Conservation (phyloP, 2,113 vertebrate species). For the Trematomus loennbergii region DNA sequence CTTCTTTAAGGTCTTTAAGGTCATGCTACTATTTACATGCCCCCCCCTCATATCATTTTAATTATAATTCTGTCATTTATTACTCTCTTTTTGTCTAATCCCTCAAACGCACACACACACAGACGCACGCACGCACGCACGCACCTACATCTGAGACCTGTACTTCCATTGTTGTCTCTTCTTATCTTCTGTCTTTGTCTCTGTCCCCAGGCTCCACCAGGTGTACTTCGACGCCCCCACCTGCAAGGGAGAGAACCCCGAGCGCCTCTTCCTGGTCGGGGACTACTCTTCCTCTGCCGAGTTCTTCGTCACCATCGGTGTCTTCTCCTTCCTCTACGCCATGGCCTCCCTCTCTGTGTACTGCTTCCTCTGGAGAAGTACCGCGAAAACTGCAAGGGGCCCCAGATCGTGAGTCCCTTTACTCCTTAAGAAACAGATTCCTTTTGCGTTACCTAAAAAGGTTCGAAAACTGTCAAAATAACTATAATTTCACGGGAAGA, state of each 20-base stretch:
- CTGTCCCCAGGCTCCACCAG: conserved; percentile 89
- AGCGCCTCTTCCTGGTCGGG: conserved; percentile 87
- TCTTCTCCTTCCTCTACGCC: conserved; percentile 94
- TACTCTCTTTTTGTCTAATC: no score
- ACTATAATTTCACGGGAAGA: no score
- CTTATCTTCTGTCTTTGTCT: neutral
- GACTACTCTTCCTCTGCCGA: conserved; percentile 94
- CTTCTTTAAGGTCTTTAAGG: no score
- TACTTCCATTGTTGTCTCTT: neutral
- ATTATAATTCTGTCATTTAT: no score
- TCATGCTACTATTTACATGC: no score
- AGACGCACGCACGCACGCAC: no score
- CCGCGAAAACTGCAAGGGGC: conserved; percentile 91
- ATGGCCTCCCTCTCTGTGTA: conserved; percentile 89
- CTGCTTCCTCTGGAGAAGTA: conserved; percentile 92
- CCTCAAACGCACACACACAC: no score
- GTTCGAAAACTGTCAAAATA: no score
- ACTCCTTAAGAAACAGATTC: neutral
- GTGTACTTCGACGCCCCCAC: conserved; percentile 91
- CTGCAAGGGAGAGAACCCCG: conserved; percentile 80
- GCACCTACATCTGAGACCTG: neutral
- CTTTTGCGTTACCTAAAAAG: no score
- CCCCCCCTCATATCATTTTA: no score
- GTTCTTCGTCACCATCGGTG: conserved; percentile 93
- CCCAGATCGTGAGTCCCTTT: conserved; percentile 88